Evolutionary conservation across 1,140 invertebrate genomes (phyloP).

Genomic region (Drosophila murphyi): DNA sequence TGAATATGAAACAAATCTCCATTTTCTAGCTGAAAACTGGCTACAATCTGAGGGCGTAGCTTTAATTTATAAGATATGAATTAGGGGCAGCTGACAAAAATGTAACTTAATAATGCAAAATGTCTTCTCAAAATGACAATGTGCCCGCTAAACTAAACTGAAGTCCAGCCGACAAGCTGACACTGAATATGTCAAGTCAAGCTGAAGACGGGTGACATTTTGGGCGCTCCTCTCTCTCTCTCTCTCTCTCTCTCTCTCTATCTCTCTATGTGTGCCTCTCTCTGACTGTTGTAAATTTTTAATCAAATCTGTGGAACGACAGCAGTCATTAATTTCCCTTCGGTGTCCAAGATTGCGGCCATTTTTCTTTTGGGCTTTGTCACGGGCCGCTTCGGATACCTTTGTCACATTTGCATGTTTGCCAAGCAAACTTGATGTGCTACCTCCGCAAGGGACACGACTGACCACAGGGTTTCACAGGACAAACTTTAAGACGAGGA

Average conservation of each 20-base stretch:
- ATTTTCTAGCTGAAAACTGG: too few relatives aligned
- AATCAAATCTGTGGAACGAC: slow-evolving; percentile 52
- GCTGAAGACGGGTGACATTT: slow-evolving; percentile 51
- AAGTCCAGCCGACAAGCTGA: slow-evolving; percentile 25
- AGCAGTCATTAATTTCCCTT: slow-evolving; percentile 57
- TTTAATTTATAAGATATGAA: background rate
- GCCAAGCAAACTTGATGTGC: background rate
- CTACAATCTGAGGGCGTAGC: background rate
- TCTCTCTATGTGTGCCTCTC: too few relatives aligned
- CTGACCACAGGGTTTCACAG: slow-evolving; percentile 33
- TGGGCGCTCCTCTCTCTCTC: slow-evolving; percentile 12
- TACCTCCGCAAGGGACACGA: slow-evolving; percentile 6
- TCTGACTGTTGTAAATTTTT: slow-evolving; percentile 44
- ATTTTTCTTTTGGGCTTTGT: slow-evolving; percentile 46
- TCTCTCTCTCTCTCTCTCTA: background rate
- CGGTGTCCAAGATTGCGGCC: slow-evolving; percentile 45
- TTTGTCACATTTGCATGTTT: slow-evolving; percentile 44
- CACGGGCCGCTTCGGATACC: slow-evolving; percentile 29
- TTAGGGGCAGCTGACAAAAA: background rate
- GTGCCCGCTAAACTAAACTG: slow-evolving; percentile 6
- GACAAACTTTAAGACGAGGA: background rate
- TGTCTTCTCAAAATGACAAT: background rate
- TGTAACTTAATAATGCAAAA: background rate
- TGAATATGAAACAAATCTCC: too few relatives aligned
- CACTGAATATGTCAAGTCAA: slow-evolving; percentile 51